Percentiles rank a stretch among this genome's conserved stretches.
phyloP scores from a whole-genome alignment of 2,797 vertebrate genomes.

The Trachurus trachurus region DNA sequence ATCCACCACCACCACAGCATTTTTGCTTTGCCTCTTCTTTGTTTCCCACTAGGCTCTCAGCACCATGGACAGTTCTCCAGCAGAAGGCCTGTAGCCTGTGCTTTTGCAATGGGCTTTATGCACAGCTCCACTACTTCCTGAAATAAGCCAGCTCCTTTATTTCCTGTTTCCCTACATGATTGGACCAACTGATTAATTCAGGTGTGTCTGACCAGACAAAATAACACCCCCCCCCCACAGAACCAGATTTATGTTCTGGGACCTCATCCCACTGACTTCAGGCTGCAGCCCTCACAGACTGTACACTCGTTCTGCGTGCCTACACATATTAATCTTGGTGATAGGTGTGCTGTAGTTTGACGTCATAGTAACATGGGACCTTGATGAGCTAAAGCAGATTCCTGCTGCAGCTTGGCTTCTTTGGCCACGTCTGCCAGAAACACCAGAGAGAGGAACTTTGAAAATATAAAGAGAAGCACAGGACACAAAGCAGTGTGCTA shows the following conservation, averaged over 20 bases:
- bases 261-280: constrained; percentile 30
- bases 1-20: constrained; percentile 5
- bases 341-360: constrained; percentile 35
- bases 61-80: constrained; percentile 64
- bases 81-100: not conserved
- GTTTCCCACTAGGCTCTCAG: constrained; percentile 46
- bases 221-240: not conserved
- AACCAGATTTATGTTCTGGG: constrained; percentile 16
- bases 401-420: constrained; percentile 33
- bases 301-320: constrained; percentile 20
- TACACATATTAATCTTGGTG: constrained; percentile 25
- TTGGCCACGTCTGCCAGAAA: constrained; percentile 23
- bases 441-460: constrained; percentile 11
- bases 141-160: too few species aligned
- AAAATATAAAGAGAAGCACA: not conserved
- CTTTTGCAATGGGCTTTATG: too few species aligned
- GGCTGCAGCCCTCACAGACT: constrained; percentile 15
- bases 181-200: too few species aligned
- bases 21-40: not conserved
- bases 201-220: constrained; percentile 28
- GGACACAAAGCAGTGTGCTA: not conserved
- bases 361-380: constrained; percentile 32
- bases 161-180: too few species aligned
- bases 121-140: too few species aligned
- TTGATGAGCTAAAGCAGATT: constrained; percentile 18